phyloP scores from a whole-genome alignment of 1,140 invertebrate genomes.

The Caenorhabditis latens region DNA sequence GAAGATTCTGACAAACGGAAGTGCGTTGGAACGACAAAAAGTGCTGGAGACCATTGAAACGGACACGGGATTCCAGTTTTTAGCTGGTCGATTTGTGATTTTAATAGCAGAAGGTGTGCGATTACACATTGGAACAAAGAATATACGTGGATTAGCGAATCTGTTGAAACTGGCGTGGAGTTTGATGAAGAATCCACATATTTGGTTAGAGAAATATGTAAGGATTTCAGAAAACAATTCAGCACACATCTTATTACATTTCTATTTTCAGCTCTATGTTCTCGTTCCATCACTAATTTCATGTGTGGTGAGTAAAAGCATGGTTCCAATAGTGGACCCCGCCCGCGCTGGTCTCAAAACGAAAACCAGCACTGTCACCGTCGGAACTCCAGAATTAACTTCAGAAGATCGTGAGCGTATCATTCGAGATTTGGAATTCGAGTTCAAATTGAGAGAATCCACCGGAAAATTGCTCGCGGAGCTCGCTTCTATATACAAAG shows the following conservation, averaged over 20 bases:
- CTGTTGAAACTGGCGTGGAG: conserved; percentile 30
- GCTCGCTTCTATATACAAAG: neutral
- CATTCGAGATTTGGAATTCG: conserved; percentile 39
- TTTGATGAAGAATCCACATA: conserved; percentile 39
- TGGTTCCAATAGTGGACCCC: neutral
- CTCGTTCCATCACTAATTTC: conserved; percentile 19
- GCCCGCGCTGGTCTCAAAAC: neutral
- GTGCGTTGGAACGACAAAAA: conserved; percentile 7
- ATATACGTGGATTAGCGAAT: conserved; percentile 27
- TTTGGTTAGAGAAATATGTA: conserved; percentile 38
- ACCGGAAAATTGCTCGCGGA: conserved; percentile 32
- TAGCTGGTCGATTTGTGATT: conserved; percentile 39
- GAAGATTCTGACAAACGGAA: conserved; percentile 8
- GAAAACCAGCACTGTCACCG: neutral
- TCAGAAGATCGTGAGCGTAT: conserved; percentile 14
- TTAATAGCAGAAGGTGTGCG: conserved; percentile 20
- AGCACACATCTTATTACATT: neutral
- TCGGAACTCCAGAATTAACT: neutral
- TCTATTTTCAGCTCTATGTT: conserved; percentile 9
- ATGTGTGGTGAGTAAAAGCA: conserved; percentile 1
- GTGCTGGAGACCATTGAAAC: conserved; percentile 3
- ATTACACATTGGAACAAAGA: conserved; percentile 26
- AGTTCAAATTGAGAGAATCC: neutral
- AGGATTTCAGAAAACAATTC: neutral
- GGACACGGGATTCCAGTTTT: conserved; percentile 16